Conservation (phyloP, 2,113 vertebrate species). For the Nibea albiflora region DNA sequence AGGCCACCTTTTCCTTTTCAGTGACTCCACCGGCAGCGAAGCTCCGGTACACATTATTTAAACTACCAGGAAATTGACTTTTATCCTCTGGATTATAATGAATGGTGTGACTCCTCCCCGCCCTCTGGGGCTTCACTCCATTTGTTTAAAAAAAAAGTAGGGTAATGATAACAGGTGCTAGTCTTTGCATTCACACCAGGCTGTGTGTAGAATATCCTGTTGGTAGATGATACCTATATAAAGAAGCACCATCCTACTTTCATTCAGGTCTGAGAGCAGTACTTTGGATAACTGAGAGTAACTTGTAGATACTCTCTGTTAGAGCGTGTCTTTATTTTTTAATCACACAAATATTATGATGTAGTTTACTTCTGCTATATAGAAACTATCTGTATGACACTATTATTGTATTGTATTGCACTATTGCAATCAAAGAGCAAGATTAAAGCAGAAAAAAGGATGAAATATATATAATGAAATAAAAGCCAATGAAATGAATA, state of each 20-base stretch:
- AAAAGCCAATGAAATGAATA: too few species aligned
- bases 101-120: not conserved
- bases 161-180: not conserved
- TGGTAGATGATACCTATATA: not conserved
- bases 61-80: not conserved
- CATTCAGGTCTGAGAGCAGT: not conserved
- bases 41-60: not conserved
- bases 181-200: not conserved
- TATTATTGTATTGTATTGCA: too few species aligned
- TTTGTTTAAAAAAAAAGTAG: constrained; percentile 21
- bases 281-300: not conserved
- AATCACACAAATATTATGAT: not conserved
- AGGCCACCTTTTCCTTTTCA: not conserved
- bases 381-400: too few species aligned
- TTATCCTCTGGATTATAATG: not conserved
- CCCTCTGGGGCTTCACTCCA: not conserved
- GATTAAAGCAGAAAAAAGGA: too few species aligned
- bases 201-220: not conserved
- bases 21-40: not conserved
- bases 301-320: not conserved
- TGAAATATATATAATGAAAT: too few species aligned
- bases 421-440: too few species aligned
- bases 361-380: not conserved
- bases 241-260: not conserved
- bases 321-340: not conserved